Percentiles rank a stretch among this genome's conserved stretches.
Conservation (phyloP, 2,888 invertebrate species). For the Biston betularia region DNA sequence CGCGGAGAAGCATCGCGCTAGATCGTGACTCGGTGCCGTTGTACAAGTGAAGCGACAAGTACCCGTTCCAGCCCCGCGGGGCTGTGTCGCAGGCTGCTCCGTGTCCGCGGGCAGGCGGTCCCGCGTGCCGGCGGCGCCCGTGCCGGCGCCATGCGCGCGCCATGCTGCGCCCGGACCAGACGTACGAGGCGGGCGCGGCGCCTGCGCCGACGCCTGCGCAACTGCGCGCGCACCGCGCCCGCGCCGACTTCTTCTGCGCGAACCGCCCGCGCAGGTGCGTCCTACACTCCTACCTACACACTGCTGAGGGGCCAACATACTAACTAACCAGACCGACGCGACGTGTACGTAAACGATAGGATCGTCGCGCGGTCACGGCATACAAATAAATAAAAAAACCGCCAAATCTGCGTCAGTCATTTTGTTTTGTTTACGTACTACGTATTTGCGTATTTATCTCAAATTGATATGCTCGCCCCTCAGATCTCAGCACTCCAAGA, state of each 20-base stretch:
- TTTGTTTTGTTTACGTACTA: no score
- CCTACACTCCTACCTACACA: not conserved
- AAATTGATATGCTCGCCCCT: no score
- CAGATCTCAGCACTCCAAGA: no score
- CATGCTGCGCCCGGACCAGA: slow-evolving; percentile 94
- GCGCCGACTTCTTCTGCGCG: slow-evolving; percentile 92
- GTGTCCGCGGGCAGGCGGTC: slow-evolving; percentile 52
- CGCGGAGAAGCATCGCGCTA: no score
- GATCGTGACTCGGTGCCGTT: not conserved
- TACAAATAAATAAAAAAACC: no score
- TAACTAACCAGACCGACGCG: no score
- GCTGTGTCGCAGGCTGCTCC: slow-evolving; percentile 37
- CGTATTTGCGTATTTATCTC: no score
- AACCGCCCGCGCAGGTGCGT: slow-evolving; percentile 69
- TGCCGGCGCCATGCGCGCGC: slow-evolving; percentile 86
- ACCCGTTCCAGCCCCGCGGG: not conserved
- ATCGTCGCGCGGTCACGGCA: no score
- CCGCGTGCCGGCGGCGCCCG: not conserved
- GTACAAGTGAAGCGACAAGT: no score
- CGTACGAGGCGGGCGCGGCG: slow-evolving; percentile 88
- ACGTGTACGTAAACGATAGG: no score
- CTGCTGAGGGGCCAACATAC: no score
- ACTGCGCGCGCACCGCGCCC: slow-evolving; percentile 86
- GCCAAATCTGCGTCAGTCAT: no score
- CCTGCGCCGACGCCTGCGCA: slow-evolving; percentile 61